Percentiles rank a stretch among this genome's conserved stretches.
phyloP scores from a whole-genome alignment of 2,797 vertebrate genomes.

The Peromyscus attwateri region DNA sequence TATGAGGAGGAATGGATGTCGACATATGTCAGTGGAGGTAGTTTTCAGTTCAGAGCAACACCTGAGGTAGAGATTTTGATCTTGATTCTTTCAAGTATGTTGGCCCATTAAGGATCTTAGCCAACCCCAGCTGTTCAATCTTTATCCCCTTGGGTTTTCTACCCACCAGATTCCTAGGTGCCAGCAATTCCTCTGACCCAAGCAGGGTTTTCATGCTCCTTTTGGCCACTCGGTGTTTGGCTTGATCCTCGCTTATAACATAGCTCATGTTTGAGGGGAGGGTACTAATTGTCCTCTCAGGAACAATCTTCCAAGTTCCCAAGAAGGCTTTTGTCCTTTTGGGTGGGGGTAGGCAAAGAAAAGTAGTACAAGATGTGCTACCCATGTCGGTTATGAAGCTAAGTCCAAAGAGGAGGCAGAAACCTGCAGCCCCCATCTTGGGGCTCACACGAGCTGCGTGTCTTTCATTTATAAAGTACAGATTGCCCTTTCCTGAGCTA shows the following conservation, averaged over 20 bases:
- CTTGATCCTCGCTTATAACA: accelerated
- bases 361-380: neutral
- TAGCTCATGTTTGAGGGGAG: neutral
- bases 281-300: neutral
- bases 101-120: neutral
- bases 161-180: neutral
- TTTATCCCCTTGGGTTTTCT: neutral
- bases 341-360: neutral
- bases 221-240: neutral
- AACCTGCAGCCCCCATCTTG: neutral
- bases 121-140: neutral
- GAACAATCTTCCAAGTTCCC: neutral
- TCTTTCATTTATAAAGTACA: conserved; percentile 56
- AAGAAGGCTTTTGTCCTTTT: neutral
- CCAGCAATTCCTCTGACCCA: neutral
- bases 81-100: neutral
- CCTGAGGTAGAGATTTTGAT: conserved; percentile 16
- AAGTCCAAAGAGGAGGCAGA: neutral
- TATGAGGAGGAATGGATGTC: neutral
- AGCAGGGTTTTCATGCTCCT: neutral
- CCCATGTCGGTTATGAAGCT: neutral
- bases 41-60: neutral
- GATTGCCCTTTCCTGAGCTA: conserved; percentile 42
- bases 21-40: neutral
- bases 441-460: neutral